A percentile compares a stretch with the other conserved stretches of the same genome.
These are phyloP conservation scores for Aphelenchoides fujianensis DNA, from an alignment of 1,140 invertebrate species.

Conservation along the genomic window DNA sequence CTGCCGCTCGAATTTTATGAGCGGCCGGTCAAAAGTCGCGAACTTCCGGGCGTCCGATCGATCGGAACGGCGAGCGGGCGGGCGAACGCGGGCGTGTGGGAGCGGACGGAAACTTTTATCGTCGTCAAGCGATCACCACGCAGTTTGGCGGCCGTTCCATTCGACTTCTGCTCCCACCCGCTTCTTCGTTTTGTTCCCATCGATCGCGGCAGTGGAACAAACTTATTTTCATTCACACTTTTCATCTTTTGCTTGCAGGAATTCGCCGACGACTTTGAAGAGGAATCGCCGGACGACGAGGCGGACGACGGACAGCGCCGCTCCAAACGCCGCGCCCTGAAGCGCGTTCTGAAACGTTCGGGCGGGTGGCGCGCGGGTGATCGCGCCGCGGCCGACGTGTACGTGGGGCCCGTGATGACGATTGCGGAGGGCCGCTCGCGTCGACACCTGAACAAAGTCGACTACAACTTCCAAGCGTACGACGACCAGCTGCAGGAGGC, in stretches of 20 bases:
- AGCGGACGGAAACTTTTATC: no score
- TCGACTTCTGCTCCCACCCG: neutral
- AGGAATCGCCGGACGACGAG: conserved; percentile 34
- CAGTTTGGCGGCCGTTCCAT: no score
- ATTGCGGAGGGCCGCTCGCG: conserved; percentile 55
- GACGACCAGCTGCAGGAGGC: conserved; percentile 55
- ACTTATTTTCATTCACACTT: no score
- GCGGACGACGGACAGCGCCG: conserved; percentile 50
- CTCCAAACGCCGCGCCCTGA: conserved; percentile 52
- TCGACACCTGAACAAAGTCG: conserved; percentile 45
- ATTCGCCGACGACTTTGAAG: neutral
- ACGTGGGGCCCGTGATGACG: conserved; percentile 46
- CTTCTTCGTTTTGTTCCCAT: neutral
- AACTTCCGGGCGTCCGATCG: no score
- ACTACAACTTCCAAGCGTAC: conserved; percentile 56
- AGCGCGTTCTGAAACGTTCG: conserved; percentile 30
- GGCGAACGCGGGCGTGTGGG: no score
- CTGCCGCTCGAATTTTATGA: no score
- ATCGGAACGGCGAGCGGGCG: no score
- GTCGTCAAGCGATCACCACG: no score
- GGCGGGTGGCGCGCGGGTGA: conserved; percentile 12
- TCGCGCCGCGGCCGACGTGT: neutral
- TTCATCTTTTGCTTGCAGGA: neutral
- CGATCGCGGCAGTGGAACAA: no score
- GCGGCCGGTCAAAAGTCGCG: no score